Evolutionary conservation across 2,888 invertebrate species (phyloP).

Genomic region (Rhimphoctona megacephalus): DNA sequence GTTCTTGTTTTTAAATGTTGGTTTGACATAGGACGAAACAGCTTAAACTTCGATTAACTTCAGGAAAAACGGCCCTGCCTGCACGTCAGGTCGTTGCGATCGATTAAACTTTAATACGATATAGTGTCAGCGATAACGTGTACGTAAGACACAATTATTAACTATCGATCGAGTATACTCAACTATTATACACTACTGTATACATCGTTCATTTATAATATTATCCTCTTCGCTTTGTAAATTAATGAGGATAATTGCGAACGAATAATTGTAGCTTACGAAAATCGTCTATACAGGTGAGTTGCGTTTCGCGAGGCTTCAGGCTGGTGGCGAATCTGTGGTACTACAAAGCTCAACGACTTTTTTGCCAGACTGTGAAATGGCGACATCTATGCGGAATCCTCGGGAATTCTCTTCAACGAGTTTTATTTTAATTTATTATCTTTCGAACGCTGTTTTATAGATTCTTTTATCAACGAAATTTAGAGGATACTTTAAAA

Average conservation of each 20-base stretch:
- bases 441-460: background rate
- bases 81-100: conserved; percentile 18
- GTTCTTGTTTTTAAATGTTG: background rate
- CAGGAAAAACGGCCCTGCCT: too few species aligned
- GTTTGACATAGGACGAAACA: background rate
- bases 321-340: conserved; percentile 42
- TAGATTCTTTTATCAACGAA: background rate
- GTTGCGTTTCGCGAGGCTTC: background rate
- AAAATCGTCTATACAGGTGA: background rate
- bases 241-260: background rate
- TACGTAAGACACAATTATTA: background rate
- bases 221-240: background rate
- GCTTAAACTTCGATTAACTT: background rate
- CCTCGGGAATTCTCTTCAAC: conserved; percentile 3
- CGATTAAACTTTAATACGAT: conserved; percentile 14
- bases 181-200: background rate
- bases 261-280: background rate
- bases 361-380: conserved; percentile 19
- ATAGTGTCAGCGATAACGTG: background rate
- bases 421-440: background rate
- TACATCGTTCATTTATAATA: background rate
- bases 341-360: background rate
- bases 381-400: conserved; percentile 50
- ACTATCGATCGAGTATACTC: conserved; percentile 1
- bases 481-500: background rate